Conservation (phyloP, 2,113 vertebrate genomes). For the Perccottus glenii region DNA sequence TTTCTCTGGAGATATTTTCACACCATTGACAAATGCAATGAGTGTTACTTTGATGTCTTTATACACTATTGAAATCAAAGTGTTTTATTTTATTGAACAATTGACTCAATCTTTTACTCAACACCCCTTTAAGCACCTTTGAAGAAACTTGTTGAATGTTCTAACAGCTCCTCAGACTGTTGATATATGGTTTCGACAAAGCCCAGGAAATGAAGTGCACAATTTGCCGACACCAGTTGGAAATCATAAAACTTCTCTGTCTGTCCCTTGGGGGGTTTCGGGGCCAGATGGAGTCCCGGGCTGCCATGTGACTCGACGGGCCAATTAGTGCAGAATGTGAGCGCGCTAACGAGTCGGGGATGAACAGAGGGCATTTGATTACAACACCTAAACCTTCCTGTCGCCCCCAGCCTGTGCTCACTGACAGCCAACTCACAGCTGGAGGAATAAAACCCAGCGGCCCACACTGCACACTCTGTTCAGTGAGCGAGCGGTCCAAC, state of each 20-base stretch:
- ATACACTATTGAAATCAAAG: too few species aligned
- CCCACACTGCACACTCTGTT: slow-evolving; percentile 56
- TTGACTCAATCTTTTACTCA: too few species aligned
- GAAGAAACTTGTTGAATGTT: background rate
- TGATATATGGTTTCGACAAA: slow-evolving; percentile 7
- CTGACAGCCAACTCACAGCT: slow-evolving; percentile 75
- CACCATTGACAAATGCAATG: too few species aligned
- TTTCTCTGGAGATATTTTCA: too few species aligned
- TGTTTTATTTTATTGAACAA: too few species aligned
- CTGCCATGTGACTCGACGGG: slow-evolving; percentile 58
- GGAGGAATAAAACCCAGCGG: slow-evolving; percentile 39
- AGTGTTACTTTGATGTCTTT: too few species aligned
- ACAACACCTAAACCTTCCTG: slow-evolving; percentile 77
- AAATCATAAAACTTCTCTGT: slow-evolving; percentile 52
- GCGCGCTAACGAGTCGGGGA: slow-evolving; percentile 64
- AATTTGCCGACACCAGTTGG: slow-evolving; percentile 54
- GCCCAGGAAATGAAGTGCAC: slow-evolving; percentile 43
- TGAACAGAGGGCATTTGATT: slow-evolving; percentile 74
- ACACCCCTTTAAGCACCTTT: too few species aligned
- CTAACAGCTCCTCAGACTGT: background rate
- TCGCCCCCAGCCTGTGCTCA: slow-evolving; percentile 59
- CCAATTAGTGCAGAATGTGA: slow-evolving; percentile 75
- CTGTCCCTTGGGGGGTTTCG: slow-evolving; percentile 43
- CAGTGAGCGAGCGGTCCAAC: slow-evolving; percentile 24
- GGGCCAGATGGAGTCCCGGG: slow-evolving; percentile 59